phyloP scores from a whole-genome alignment of 35 echinoderm and acorn worm genomes.

The Apostichopus japonicus region DNA sequence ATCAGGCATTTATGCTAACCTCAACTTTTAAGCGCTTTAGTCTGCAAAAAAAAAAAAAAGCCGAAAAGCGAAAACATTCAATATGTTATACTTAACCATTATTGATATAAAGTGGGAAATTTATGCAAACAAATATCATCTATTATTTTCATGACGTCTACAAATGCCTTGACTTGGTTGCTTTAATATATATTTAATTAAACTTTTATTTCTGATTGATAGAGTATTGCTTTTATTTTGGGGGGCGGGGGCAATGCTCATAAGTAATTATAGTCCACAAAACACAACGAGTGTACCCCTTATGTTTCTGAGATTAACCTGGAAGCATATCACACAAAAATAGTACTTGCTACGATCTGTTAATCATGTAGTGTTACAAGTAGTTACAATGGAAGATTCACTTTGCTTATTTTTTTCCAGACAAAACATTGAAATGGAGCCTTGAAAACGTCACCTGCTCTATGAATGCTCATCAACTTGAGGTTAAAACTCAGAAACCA shows the following conservation, averaged over 20 bases:
- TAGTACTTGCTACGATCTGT: not conserved
- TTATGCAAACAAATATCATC: too few species aligned
- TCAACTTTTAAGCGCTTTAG: too few species aligned
- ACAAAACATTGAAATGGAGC: not conserved
- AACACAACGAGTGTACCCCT: not conserved
- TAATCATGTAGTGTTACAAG: not conserved
- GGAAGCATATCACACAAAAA: not conserved
- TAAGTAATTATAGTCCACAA: not conserved
- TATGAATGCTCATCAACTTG: not conserved
- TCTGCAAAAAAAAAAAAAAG: too few species aligned
- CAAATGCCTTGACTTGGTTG: too few species aligned
- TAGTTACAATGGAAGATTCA: not conserved
- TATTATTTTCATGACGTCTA: too few species aligned
- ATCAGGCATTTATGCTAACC: too few species aligned
- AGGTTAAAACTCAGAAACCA: not conserved
- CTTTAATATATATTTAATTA: too few species aligned
- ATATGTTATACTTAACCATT: too few species aligned
- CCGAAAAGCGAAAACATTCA: too few species aligned
- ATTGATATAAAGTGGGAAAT: too few species aligned
- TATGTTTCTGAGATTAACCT: not conserved
- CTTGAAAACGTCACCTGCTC: not conserved
- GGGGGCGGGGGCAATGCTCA: not conserved
- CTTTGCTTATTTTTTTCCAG: not conserved
- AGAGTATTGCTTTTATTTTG: too few species aligned
- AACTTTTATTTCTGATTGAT: too few species aligned